Evolutionary conservation across 2,888 invertebrate species (phyloP).

Genomic region (Macaria notata): DNA sequence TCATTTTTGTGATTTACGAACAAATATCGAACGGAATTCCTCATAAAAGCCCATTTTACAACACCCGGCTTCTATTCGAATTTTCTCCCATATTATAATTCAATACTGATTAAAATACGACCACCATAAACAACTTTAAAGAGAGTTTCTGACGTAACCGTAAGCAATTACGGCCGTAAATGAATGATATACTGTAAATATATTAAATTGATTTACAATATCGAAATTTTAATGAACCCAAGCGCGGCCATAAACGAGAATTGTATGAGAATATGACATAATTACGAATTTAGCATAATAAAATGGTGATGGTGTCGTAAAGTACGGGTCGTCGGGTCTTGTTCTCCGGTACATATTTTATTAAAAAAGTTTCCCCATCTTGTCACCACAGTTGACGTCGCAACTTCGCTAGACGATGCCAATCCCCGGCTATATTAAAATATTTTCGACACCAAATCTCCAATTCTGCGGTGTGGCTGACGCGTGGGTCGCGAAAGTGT

Average conservation of each 20-base stretch:
- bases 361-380: constrained; percentile 68
- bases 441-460: constrained; percentile 53
- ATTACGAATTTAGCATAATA: constrained; percentile 48
- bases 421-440: constrained; percentile 64
- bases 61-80: constrained; percentile 47
- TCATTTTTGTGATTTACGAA: constrained; percentile 61
- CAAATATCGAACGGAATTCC: constrained; percentile 69
- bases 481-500: constrained; percentile 39
- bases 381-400: constrained; percentile 55
- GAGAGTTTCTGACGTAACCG: constrained; percentile 50
- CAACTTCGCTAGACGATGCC: constrained; percentile 42
- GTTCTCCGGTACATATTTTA: constrained; percentile 58
- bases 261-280: constrained; percentile 28
- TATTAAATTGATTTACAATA: constrained; percentile 40
- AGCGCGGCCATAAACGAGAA: constrained; percentile 32
- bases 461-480: constrained; percentile 21
- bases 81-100: constrained; percentile 52
- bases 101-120: constrained; percentile 62
- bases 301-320: constrained; percentile 53
- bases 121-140: constrained; percentile 51
- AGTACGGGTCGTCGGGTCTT: constrained; percentile 35
- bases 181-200: constrained; percentile 44
- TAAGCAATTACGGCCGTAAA: constrained; percentile 52
- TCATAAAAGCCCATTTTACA: constrained; percentile 64
- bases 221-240: constrained; percentile 31